phyloP scores from a whole-genome alignment of 2,797 vertebrate species.

The Meda fulgida region DNA sequence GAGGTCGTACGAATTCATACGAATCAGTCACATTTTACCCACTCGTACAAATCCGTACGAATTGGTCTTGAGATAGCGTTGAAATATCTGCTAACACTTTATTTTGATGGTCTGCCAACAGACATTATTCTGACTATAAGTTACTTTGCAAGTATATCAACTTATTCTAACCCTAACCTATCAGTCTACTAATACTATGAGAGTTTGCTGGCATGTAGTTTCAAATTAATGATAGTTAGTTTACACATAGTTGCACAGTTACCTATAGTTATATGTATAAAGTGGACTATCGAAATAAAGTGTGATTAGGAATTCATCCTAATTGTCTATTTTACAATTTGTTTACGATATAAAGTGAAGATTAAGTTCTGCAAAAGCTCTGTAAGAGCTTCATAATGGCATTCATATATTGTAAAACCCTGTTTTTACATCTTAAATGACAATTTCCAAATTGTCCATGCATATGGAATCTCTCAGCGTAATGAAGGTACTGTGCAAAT shows the following conservation, averaged over 20 bases:
- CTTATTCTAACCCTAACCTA: not conserved
- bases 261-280: no score
- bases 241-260: no score
- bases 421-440: not conserved
- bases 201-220: no score
- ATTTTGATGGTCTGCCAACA: no score
- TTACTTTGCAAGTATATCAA: not conserved
- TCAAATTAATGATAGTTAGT: no score
- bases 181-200: no score
- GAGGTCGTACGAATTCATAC: no score
- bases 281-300: not conserved
- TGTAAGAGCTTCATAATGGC: not conserved
- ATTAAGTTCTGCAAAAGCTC: not conserved
- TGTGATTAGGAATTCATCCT: not conserved
- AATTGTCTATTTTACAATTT: not conserved
- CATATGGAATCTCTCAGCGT: not conserved
- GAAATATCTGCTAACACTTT: no score
- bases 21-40: no score
- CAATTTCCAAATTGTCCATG: not conserved
- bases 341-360: not conserved
- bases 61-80: no score
- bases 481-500: not conserved
- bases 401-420: not conserved
- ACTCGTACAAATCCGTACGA: no score
- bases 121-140: no score